phyloP scores from a whole-genome alignment of 2,797 vertebrate genomes.

The Tapirus indicus region DNA sequence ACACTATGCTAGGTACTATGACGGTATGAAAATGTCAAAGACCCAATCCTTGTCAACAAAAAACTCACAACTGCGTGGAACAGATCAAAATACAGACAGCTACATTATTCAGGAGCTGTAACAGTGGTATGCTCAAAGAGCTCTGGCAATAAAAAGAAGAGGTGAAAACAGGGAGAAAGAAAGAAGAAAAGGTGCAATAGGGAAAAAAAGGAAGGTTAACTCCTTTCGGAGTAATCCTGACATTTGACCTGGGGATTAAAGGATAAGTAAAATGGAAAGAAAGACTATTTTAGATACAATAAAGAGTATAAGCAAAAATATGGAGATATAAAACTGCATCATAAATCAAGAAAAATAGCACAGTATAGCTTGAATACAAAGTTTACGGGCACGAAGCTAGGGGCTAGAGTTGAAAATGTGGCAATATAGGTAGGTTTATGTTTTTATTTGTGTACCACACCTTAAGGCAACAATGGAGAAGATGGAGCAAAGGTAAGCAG shows the following conservation, averaged over 20 bases:
- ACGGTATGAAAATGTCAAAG: not conserved
- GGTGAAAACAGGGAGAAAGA: not conserved
- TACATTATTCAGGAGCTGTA: not conserved
- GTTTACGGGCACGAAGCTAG: not conserved
- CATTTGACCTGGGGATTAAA: constrained; percentile 10
- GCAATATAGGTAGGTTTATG: not conserved
- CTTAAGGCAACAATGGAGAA: not conserved
- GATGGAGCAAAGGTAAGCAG: not conserved
- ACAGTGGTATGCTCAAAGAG: not conserved
- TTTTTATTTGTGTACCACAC: not conserved
- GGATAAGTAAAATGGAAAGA: not conserved
- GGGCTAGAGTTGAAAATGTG: not conserved
- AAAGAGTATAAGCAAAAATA: constrained; percentile 12
- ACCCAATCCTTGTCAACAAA: not conserved
- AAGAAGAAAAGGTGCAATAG: not conserved
- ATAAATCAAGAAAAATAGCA: constrained; percentile 33
- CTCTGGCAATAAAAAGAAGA: not conserved
- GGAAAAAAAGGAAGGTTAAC: not conserved
- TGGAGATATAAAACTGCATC: not conserved
- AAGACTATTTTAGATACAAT: not conserved
- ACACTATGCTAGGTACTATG: not conserved
- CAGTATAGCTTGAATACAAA: not conserved
- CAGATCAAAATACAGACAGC: not conserved
- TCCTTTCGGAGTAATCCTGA: constrained; percentile 5
- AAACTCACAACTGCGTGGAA: not conserved